Evolutionary conservation across 2,797 vertebrate genomes (phyloP), one percentile per base, ranked within the genome.

Genomic region (Lerista edwardsae): DNA sequence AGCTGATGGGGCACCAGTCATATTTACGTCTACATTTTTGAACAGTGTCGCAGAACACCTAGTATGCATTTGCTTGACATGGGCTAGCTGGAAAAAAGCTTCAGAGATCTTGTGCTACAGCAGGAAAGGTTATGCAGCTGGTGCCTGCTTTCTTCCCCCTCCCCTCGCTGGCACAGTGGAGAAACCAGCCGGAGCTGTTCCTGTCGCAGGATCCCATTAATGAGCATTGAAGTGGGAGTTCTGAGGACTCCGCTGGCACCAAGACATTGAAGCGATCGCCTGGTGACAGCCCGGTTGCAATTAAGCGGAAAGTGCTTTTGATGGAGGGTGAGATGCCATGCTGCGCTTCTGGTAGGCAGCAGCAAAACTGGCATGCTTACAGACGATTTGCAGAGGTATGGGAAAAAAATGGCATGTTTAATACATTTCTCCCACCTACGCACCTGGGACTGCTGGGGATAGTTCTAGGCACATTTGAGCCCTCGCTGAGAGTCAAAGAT

Each of bases 201-300:
- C 83, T 73, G 29, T 84, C 75, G 74, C 92, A 95, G 88, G 78
- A 44, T 85, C 57, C 87, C n/a, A 29, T 90, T 44, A 64, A 75
- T 88, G 80, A 94, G 83, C 79, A 67, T 71, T 76, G 73, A 84
- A 92, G 69, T 88, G 82, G 77, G 94, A 92, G 85, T 79, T 84
- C 87, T 1, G 6, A 92, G 87, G 82, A 59, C 67, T 92, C 90
- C 47, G 1, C 89, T 93, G 47, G 75, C 44, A 83, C 93, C 93
- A 59, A 59, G 82, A 81, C 85, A 69, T 75, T 74, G 65, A 51
- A 62, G 61, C 89, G 89, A 72, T 3, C 80, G 79, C 75, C 65
- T 86, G 59, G 74, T 89, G 57, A 80, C 92, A 87, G 81, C 81
- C 36, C n/a, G 75, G 69, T 79, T 84, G 39, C 59, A 90, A 65